These are phyloP conservation scores for Austrofundulus limnaeus DNA, from an alignment of 2,113 vertebrate genomes.

Conservation along the genomic window DNA sequence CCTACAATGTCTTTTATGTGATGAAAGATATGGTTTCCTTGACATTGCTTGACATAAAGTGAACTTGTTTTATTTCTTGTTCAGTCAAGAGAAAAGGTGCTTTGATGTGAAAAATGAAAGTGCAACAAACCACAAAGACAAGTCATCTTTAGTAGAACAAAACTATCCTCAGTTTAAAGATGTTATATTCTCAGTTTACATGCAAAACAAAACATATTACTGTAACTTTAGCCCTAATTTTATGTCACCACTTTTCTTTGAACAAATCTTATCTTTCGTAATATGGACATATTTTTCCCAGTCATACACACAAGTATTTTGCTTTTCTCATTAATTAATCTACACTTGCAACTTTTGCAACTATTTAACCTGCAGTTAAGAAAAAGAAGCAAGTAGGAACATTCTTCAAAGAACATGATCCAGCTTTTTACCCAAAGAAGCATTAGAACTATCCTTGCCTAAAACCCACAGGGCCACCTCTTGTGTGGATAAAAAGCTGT, in stretches of 20 bases:
- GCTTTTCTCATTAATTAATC: too few species aligned
- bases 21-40: constrained; percentile 29
- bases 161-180: not conserved
- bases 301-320: too few species aligned
- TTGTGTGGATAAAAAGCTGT: not conserved
- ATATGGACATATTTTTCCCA: too few species aligned
- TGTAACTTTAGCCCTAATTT: too few species aligned
- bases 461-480: constrained; percentile 48
- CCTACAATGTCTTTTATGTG: not conserved
- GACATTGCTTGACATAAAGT: constrained; percentile 42
- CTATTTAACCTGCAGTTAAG: too few species aligned
- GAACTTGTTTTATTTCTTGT: constrained; percentile 5
- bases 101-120: not conserved
- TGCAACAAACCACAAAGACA: not conserved
- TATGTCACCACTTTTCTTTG: too few species aligned
- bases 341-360: too few species aligned
- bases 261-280: too few species aligned
- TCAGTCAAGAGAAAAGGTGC: not conserved
- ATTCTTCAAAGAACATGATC: constrained; percentile 47
- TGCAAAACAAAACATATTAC: too few species aligned
- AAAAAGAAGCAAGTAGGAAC: constrained; percentile 1
- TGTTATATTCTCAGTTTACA: not conserved
- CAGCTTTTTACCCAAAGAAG: constrained; percentile 52
- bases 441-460: constrained; percentile 40
- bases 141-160: not conserved